Evolutionary conservation across 2,113 vertebrate genomes (phyloP).

Genomic region (Chlorodrepanis virens): DNA sequence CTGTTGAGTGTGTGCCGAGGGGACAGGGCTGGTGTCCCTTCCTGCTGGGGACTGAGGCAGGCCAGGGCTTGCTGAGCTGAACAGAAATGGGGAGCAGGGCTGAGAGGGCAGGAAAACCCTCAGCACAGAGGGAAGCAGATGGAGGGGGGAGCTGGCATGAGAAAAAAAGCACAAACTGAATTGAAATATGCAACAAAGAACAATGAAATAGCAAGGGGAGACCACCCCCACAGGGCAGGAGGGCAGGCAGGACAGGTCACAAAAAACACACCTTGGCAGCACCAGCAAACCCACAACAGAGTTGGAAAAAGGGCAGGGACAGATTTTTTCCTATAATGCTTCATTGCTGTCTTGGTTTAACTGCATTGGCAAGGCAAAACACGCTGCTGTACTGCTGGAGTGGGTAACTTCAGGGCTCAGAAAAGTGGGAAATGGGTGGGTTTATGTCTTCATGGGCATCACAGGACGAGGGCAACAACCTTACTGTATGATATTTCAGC

Average conservation of each 20-base stretch:
- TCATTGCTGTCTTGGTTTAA: background rate
- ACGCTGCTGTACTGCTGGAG: background rate
- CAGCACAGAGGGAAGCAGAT: background rate
- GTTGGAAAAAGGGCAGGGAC: background rate
- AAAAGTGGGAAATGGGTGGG: background rate
- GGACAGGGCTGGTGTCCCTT: background rate
- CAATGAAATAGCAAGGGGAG: background rate
- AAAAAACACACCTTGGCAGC: background rate
- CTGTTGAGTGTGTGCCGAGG: fast-evolving
- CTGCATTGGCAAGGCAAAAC: background rate
- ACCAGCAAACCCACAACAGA: background rate
- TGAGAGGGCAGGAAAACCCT: background rate
- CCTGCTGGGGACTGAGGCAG: background rate
- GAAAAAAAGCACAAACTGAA: background rate
- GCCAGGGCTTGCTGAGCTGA: background rate
- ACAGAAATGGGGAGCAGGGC: background rate
- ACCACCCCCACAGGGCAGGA: background rate
- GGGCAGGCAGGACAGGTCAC: background rate
- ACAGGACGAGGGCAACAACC: background rate
- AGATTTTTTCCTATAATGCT: background rate
- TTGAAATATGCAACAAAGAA: background rate
- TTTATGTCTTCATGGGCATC: background rate
- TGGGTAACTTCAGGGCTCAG: background rate
- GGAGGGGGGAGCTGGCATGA: background rate
- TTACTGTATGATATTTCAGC: background rate